These are phyloP conservation scores for Phenganax marumi DNA, from an alignment of 92 coral and sea anemone species.

Conservation along the genomic window DNA sequence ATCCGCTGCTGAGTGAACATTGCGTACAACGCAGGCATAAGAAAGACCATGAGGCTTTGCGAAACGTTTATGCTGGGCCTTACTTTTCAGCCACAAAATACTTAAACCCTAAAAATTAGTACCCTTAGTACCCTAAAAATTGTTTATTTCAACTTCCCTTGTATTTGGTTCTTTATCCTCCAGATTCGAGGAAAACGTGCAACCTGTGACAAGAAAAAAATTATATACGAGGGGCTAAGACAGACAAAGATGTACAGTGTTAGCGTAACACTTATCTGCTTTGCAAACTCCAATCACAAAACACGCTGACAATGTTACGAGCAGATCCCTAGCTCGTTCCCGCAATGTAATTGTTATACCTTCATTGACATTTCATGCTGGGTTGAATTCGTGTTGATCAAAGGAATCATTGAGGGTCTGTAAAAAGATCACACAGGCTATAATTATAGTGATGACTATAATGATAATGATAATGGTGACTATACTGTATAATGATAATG, in stretches of 20 bases:
- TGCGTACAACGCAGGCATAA: no score
- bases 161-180: background rate
- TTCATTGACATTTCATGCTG: constrained; percentile 8
- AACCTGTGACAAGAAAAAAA: background rate
- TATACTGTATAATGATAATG: background rate
- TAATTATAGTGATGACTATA: background rate
- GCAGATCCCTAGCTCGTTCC: no score
- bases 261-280: no score
- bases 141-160: constrained; percentile 5
- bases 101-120: no score
- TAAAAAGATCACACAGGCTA: background rate
- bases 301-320: background rate
- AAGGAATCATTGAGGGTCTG: constrained; percentile 94
- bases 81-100: no score
- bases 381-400: constrained; percentile 61
- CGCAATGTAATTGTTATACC: no score
- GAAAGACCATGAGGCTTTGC: no score
- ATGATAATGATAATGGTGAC: background rate
- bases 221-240: background rate
- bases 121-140: background rate
- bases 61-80: no score
- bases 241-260: background rate
- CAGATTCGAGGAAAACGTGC: background rate
- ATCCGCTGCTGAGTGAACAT: no score
- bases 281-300: no score